Evolutionary conservation across 2,113 vertebrate species (phyloP), one percentile per base, ranked within the genome.

Genomic region (Halcyon malimbica): DNA sequence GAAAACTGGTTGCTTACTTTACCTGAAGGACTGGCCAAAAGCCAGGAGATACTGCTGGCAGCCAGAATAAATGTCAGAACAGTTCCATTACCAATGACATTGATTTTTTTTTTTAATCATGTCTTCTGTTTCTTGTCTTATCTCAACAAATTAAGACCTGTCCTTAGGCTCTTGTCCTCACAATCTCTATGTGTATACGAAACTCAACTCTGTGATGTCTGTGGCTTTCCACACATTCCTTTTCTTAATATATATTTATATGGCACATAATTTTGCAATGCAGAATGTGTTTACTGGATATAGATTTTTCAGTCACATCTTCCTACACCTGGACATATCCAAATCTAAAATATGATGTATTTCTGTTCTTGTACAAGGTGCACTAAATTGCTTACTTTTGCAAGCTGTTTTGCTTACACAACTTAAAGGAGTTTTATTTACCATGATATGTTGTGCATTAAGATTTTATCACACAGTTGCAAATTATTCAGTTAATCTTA

Each of bases 91-190:
- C 33, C n/a, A 79, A 70, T 87, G 42, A 42, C 67, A 48, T 13
- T 5, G 5, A 28, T 31, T 65, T 44, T 11, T 28, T 28, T 50
- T 81, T 54, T 63, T 35, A 10, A 4, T 62, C 64, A 48, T 64
- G 5, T 64, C 28, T 73, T 85, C 23, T 73, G 21, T 48, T 68
- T 86, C 33, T 9, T 76, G 26, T 35, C 28, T 21, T 51, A 62
- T 4, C 18, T 62, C 44, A 46, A 9, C 7, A 65, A 85, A 44
- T 35, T 63, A 71, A 78, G 90, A 9, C 15, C n/a, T 0, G 0
- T 26, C 39, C n/a, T 62, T 69, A 46, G 21, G 16, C 31, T 51
- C 77, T 53, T 60, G 9, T 86, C 82, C 20, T 75, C 29, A 20
- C 13, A 18, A 5, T 46, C 5, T 50, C 33, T 44, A 5, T 50